Conservation (phyloP, 2,888 invertebrate genomes). For the Anarsia innoxiella region DNA sequence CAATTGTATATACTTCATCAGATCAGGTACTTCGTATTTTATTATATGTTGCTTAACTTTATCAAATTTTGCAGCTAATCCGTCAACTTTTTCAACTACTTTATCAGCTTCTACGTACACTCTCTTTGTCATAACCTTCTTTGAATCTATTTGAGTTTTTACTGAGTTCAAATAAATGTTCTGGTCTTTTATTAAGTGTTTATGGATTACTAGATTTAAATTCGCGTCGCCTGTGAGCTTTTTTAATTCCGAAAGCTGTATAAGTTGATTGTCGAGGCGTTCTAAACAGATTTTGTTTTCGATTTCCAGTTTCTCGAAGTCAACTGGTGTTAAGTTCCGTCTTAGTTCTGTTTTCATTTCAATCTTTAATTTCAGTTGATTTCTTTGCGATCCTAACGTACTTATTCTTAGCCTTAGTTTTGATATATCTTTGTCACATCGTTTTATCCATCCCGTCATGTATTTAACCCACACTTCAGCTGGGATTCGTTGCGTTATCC, state of each 20-base stretch:
- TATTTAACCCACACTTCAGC: conserved; percentile 76
- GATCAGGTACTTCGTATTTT: conserved; percentile 73
- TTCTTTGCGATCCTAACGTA: conserved; percentile 69
- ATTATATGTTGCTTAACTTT: too few relatives aligned
- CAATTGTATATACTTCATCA: conserved; percentile 73
- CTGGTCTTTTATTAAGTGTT: conserved; percentile 72
- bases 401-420: conserved; percentile 75
- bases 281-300: conserved; percentile 71
- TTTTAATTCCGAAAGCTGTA: conserved; percentile 71
- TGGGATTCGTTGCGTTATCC: conserved; percentile 76
- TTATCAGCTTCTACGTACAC: too few relatives aligned
- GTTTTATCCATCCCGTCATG: conserved; percentile 77
- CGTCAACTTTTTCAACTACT: too few relatives aligned
- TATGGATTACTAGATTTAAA: conserved; percentile 70
- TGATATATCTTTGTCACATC: conserved; percentile 70
- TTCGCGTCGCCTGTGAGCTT: conserved; percentile 76
- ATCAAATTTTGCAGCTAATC: too few relatives aligned
- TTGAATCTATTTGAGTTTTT: too few relatives aligned
- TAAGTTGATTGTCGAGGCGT: conserved; percentile 71
- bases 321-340: conserved; percentile 74
- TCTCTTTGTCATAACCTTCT: too few relatives aligned
- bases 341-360: conserved; percentile 73
- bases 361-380: conserved; percentile 71
- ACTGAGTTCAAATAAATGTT: conserved; percentile 55
- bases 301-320: conserved; percentile 78